phyloP scores from a whole-genome alignment of 2,113 vertebrate species.

The Ptyas mucosa region DNA sequence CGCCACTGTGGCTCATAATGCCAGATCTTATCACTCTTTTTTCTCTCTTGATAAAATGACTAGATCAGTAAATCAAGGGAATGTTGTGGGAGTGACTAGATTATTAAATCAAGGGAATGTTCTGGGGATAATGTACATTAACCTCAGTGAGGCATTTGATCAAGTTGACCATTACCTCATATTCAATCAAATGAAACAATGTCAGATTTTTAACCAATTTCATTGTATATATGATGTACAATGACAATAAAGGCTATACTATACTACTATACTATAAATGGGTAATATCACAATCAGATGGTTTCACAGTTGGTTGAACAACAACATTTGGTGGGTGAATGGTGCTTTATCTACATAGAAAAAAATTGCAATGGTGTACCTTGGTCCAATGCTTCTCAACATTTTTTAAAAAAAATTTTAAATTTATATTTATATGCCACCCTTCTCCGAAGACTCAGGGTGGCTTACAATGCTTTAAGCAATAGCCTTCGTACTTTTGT shows the following conservation, averaged over 20 bases:
- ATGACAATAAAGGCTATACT: no score
- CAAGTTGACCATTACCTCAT: not conserved
- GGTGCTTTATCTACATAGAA: not conserved
- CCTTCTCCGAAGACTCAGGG: no score
- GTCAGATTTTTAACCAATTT: not conserved
- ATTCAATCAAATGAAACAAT: not conserved
- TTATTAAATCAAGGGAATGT: not conserved
- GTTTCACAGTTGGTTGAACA: not conserved
- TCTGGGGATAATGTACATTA: not conserved
- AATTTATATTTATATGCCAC: no score
- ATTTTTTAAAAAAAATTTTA: no score
- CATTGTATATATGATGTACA: no score
- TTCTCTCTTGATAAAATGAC: not conserved
- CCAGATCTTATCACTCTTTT: not conserved
- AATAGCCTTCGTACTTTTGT: no score
- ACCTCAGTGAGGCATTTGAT: not conserved
- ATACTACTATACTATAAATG: not conserved
- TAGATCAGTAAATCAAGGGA: not conserved
- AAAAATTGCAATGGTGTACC: not conserved
- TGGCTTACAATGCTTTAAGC: no score
- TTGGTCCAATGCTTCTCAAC: not conserved
- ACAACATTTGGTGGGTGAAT: not conserved
- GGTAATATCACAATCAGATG: not conserved
- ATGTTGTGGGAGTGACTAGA: not conserved
- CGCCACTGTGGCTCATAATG: not conserved